These are phyloP conservation scores for Chondrilla cf. caribensis DNA, from an alignment of 37 sponge, comb jelly and placozoan genomes.

Conservation along the genomic window DNA sequence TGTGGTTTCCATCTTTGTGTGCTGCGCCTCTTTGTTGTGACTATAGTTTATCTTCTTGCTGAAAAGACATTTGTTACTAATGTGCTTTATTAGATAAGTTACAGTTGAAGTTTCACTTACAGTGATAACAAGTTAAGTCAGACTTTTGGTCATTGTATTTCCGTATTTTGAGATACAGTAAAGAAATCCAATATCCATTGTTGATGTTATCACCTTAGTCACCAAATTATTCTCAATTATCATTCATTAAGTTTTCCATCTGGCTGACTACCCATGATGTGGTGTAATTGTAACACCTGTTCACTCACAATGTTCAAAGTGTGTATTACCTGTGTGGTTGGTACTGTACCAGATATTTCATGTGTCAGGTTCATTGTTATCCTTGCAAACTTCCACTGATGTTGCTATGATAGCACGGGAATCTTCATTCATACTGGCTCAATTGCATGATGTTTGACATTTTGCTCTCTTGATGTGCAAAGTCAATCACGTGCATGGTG, in stretches of 20 bases:
- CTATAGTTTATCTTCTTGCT: too few species aligned
- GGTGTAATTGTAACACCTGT: too few species aligned
- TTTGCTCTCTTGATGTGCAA: too few species aligned
- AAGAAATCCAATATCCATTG: background rate
- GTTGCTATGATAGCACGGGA: too few species aligned
- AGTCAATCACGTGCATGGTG: too few species aligned
- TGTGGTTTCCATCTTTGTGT: background rate
- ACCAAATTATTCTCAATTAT: conserved; percentile 20
- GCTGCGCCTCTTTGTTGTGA: background rate
- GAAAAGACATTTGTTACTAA: conserved; percentile 7
- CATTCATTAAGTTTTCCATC: background rate
- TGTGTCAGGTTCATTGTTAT: background rate
- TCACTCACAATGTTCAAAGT: too few species aligned
- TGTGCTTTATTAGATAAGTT: conserved; percentile 31
- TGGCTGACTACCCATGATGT: conserved; percentile 8
- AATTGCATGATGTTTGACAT: too few species aligned
- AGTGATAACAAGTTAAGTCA: conserved; percentile 26
- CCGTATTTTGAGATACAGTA: background rate
- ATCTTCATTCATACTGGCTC: too few species aligned
- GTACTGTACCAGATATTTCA: background rate
- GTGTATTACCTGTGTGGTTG: too few species aligned
- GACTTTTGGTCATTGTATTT: conserved; percentile 15
- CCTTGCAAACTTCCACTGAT: too few species aligned
- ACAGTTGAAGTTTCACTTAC: conserved; percentile 17
- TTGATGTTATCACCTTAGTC: conserved; percentile 15